Percentiles rank a stretch among this genome's conserved stretches.
Evolutionary conservation across 2,113 vertebrate genomes (phyloP).

Genomic region (Lophotis ruficrista): DNA sequence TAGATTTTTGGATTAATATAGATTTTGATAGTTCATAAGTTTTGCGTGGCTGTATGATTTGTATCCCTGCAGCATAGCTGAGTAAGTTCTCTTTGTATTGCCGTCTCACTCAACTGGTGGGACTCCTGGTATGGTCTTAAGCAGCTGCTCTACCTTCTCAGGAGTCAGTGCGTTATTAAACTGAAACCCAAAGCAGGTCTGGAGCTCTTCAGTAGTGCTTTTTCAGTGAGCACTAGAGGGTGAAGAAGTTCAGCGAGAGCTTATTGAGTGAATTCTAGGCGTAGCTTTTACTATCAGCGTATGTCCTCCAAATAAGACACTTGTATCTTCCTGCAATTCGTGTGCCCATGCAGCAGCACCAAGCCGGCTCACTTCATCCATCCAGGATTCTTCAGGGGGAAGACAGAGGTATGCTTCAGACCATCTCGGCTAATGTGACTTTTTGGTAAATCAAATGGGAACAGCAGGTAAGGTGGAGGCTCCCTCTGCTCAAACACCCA

Average conservation of each 20-base stretch:
- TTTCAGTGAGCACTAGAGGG: neutral
- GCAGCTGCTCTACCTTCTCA: neutral
- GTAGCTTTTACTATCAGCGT: neutral
- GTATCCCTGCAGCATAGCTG: neutral
- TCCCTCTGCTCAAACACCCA: neutral
- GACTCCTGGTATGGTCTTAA: neutral
- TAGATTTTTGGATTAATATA: neutral
- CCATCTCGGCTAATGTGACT: neutral
- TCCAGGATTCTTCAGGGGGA: neutral
- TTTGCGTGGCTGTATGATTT: neutral
- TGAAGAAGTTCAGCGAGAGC: neutral
- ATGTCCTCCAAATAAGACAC: neutral
- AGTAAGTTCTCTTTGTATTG: neutral
- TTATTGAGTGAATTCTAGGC: neutral
- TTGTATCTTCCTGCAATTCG: neutral
- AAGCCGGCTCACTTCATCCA: neutral
- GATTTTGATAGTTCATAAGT: neutral
- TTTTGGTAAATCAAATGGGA: neutral
- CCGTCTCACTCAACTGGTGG: neutral
- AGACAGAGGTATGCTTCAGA: neutral
- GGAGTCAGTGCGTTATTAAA: neutral
- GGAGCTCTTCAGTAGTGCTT: neutral
- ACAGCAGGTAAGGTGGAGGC: neutral
- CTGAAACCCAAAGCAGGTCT: neutral
- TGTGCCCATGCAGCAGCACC: neutral